A percentile compares a stretch with the other conserved stretches of the same genome.
These are phyloP conservation scores for Rattus rattus DNA, from an alignment of 2,113 vertebrate genomes.

Conservation along the genomic window DNA sequence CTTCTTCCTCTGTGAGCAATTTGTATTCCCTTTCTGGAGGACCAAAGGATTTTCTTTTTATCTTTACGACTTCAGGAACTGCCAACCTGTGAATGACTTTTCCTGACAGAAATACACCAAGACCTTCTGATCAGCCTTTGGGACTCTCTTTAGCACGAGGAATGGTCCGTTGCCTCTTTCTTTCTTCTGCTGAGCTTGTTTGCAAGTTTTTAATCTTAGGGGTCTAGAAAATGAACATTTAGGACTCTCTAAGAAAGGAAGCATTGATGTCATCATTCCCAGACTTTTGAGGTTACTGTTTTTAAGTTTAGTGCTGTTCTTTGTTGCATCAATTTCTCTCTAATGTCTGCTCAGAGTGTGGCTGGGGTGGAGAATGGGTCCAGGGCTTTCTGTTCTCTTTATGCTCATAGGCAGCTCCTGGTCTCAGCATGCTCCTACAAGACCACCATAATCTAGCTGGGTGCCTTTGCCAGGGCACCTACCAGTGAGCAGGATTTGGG, in stretches of 20 bases:
- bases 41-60: conserved; percentile 44
- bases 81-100: conserved; percentile 56
- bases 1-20: conserved; percentile 30
- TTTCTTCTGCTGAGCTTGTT: conserved; percentile 1
- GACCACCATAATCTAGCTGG: neutral
- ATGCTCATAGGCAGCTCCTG: neutral
- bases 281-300: neutral
- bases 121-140: neutral
- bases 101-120: conserved; percentile 10
- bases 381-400: neutral
- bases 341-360: neutral
- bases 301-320: neutral
- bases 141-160: neutral
- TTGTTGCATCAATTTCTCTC: neutral
- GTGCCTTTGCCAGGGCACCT: neutral
- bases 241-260: neutral
- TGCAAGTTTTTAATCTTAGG: conserved; percentile 4
- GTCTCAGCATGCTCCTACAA: neutral
- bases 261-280: neutral
- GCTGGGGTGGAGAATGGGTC: neutral
- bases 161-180: neutral
- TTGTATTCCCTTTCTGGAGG: conserved; percentile 41
- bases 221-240: neutral
- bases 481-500: neutral
- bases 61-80: conserved; percentile 47